These are phyloP conservation scores for Phorcus lineatus DNA, from an alignment of 2,888 invertebrate genomes.

Conservation along the genomic window DNA sequence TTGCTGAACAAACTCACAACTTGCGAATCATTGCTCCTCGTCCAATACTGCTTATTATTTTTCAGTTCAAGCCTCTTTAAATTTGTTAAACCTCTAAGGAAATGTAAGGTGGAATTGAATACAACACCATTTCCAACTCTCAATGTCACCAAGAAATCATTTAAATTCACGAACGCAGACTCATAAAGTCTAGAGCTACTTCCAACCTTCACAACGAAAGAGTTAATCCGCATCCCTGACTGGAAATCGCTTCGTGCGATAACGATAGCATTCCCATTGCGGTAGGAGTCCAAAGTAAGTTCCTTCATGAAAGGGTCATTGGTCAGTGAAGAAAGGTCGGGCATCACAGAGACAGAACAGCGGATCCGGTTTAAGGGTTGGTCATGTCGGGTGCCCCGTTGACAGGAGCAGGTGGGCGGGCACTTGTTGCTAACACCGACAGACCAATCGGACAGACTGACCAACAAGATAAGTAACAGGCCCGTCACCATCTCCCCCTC, in stretches of 20 bases:
- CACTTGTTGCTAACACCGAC: background rate
- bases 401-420: background rate
- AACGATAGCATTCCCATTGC: background rate
- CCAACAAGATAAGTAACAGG: no score
- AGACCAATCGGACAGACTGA: no score
- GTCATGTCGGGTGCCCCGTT: background rate
- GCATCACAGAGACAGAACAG: background rate
- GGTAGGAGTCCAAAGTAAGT: background rate
- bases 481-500: no score
- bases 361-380: background rate
- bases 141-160: background rate
- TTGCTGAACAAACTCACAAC: conserved; percentile 7
- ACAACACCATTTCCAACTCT: background rate
- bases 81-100: background rate
- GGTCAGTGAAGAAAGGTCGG: background rate
- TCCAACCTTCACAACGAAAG: background rate
- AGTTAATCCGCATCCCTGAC: background rate
- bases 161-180: background rate
- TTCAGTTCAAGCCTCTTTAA: background rate
- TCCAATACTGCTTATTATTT: conserved; percentile 14
- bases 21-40: background rate
- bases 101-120: background rate
- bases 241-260: background rate
- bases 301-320: background rate
- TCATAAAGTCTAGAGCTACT: background rate